phyloP scores from a whole-genome alignment of 2,888 invertebrate species.

The Limnephilus lunatus region DNA sequence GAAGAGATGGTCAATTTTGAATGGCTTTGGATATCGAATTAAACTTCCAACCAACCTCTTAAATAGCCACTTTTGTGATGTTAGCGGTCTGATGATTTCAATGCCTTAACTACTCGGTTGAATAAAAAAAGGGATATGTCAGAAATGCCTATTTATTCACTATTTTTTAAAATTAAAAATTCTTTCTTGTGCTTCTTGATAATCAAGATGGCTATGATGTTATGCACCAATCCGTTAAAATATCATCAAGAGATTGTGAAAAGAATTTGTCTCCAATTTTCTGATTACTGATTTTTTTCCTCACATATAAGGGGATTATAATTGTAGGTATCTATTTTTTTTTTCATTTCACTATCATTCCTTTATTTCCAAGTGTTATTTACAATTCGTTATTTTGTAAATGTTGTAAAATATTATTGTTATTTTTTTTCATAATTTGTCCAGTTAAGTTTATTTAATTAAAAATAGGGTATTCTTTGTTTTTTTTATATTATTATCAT shows the following conservation, averaged over 20 bases:
- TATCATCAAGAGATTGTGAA: background rate
- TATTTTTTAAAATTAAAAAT: too few relatives aligned
- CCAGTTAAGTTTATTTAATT: constrained; percentile 29
- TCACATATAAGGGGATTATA: too few relatives aligned
- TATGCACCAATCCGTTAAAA: background rate
- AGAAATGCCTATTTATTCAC: too few relatives aligned
- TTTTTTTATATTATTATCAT: background rate
- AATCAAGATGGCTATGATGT: background rate
- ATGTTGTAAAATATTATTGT: constrained; percentile 11
- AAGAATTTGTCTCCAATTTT: background rate
- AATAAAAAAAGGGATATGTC: too few relatives aligned
- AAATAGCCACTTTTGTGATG: too few relatives aligned
- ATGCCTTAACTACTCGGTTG: too few relatives aligned
- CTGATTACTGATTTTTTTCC: background rate
- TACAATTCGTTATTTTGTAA: constrained; percentile 10
- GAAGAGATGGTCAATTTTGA: too few relatives aligned
- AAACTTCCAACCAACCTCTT: too few relatives aligned
- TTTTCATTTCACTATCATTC: background rate
- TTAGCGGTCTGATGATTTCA: too few relatives aligned
- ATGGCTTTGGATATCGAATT: too few relatives aligned
- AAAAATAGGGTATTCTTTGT: background rate
- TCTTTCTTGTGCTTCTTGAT: background rate
- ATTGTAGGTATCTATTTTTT: background rate
- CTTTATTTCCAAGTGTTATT: background rate
- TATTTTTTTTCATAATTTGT: constrained; percentile 3